Base-by-base conservation (phyloP, 2,797 vertebrate species). In the Taeniopygia guttata region DNA sequence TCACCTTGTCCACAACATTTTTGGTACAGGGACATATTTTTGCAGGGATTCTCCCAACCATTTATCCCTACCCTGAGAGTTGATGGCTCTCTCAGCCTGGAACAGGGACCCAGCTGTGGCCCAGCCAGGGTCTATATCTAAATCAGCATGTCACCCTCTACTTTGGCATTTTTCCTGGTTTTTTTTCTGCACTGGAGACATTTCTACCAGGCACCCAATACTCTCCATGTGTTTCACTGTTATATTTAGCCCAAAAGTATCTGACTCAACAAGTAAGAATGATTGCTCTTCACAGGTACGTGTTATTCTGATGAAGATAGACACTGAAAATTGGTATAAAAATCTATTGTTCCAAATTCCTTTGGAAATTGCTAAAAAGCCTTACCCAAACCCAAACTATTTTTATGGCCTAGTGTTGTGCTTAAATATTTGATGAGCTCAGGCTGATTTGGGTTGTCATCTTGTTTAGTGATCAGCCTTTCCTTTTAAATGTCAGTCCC, bases 181-280 rank as follows among this genome's bases (percentile, higher is more conserved):
- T 9, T 17, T 84, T 74, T 75, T 15, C 49, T 81, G 18, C 2
- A 1, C 13, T 88, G 40, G 58, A 94, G 45, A 43, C 5, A 15
- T 81, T 89, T 76, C 13, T 51, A 38, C 15, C 11, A 5, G 21
- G 8, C 70, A 54, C 38, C 43, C 36, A 70, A n/a, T n/a, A 36
- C 21, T 62, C 34, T 80, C 15, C 48, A 23, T 48, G 46, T 75
- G 58, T 64, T 62, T 81, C 63, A 66, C 29, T n/a, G 51, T 68
- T 88, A 77, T 51, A 88, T 90, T 91, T 90, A 93, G 30, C 20
- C 58, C 25, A 10, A 69, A 91, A 90, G 27, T 74, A 15, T 84
- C 52, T 81, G 74, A 76, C 60, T 93, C 51, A 68, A 91, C 21
- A 60, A 48, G 68, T 85, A 77, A 43, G 46, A 76, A 68, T 63